Base-by-base conservation (phyloP, 2,888 invertebrate genomes). In the Cryptops parisi region DNA sequence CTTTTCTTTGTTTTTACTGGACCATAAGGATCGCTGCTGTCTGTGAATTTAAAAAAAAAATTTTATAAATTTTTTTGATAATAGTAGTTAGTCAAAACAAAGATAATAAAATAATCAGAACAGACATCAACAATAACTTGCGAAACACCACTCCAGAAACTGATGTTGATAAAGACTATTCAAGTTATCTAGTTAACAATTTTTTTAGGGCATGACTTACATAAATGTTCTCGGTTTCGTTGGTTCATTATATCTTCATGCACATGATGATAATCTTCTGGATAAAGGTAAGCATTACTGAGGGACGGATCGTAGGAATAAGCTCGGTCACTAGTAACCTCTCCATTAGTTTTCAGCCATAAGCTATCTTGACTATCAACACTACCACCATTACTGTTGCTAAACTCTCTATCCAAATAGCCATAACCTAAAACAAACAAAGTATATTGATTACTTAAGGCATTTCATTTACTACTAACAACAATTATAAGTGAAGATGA, bases 341-440 rank as follows among this genome's bases (percentile, higher is more conserved):
- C 2, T 76, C 78, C n/a, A 83, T 84, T 78, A 84, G 84, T 72
- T 55, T 90, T 90, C 78, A 89, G 83, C 90, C 91, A 89, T 64
- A 91, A 72, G 39, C 90, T 90, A 69, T 90, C 89, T 70, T 90
- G 90, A 3, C 89, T 90, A 73, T 91, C 89, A 54, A 90, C 89
- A 63, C 89, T 89, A 60, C 90, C 90, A n/a, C 89, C 89, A 69
- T 89, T 88, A 73, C 89, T 89, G 56, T 88, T 89, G 69, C 89
- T 89, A 55, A 88, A 85, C 71, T 87, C 87, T 55, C 61, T 61
- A 68, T 89, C 89, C 72, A 87, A 80, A 72, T 88, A 89, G 9
- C 51, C 23, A 47, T 56, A 56, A 21, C 54, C 56, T 55, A 45
- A 17, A 38, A 3, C 17, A 21, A 9, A 47, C 21, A 41, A 41